phyloP scores from a whole-genome alignment of 1,140 invertebrate genomes.

The Orchesella cincta region DNA sequence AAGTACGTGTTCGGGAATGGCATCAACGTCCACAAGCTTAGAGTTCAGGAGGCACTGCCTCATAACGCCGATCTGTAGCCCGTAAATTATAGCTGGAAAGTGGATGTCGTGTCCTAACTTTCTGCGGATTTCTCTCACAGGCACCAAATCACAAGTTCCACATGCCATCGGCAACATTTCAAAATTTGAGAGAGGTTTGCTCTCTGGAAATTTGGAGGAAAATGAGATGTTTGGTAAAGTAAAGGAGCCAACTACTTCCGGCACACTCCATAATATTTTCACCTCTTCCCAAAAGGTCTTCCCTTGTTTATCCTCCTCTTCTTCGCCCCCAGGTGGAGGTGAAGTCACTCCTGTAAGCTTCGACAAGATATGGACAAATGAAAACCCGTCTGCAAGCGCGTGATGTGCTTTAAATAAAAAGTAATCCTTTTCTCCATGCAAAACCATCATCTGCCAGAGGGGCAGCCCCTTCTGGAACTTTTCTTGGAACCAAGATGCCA shows the following conservation, averaged over 20 bases:
- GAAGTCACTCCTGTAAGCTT: constrained; percentile 23
- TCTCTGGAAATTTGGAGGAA: constrained; percentile 2
- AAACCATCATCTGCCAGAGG: constrained; percentile 33
- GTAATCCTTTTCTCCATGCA: background rate
- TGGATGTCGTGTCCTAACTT: constrained; percentile 31
- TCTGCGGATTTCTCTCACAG: constrained; percentile 17
- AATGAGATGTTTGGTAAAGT: constrained; percentile 6
- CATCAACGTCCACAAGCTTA: constrained; percentile 24
- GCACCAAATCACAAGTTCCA: constrained; percentile 19
- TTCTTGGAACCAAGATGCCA: constrained; percentile 32
- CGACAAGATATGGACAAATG: constrained; percentile 33
- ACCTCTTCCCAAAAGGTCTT: background rate
- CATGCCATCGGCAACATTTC: constrained; percentile 39
- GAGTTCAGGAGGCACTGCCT: constrained; percentile 7
- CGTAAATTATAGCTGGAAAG: constrained; percentile 36
- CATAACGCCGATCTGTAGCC: constrained; percentile 25
- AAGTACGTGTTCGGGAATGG: constrained; percentile 10
- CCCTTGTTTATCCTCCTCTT: background rate
- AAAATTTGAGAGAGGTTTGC: constrained; percentile 17
- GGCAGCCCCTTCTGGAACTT: constrained; percentile 23
- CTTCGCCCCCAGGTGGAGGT: background rate
- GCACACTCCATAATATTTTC: background rate
- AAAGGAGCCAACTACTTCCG: background rate
- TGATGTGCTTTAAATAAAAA: constrained; percentile 29
- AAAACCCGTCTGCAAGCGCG: constrained; percentile 33